Percentiles rank a stretch among this genome's conserved stretches.
Evolutionary conservation across 2,888 invertebrate species (phyloP).

Genomic region (Mamestra brassicae): DNA sequence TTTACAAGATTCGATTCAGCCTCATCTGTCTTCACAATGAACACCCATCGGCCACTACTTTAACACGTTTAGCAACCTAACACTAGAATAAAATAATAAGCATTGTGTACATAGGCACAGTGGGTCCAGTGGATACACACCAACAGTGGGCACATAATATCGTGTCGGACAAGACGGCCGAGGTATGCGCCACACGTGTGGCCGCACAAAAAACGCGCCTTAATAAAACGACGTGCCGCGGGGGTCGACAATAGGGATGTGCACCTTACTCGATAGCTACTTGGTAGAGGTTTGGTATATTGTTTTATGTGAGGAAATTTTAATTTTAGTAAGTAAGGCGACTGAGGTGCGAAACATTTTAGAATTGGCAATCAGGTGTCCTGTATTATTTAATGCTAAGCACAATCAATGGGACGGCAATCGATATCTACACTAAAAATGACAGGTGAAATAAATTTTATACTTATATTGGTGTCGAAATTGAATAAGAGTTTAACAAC

Average conservation of each 20-base stretch:
- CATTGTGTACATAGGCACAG: constrained; percentile 49
- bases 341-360: no score
- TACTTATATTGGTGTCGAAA: no score
- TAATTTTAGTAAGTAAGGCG: no score
- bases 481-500: background rate
- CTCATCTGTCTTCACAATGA: background rate
- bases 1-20: background rate
- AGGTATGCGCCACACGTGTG: constrained; percentile 88
- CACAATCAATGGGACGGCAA: no score
- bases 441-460: no score
- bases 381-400: no score
- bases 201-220: constrained; percentile 88
- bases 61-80: background rate
- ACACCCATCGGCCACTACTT: background rate
- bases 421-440: no score
- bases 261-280: constrained; percentile 39
- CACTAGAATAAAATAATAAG: constrained; percentile 50
- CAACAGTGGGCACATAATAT: constrained; percentile 52
- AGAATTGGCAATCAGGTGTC: no score
- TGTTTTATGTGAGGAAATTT: background rate
- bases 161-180: constrained; percentile 71
- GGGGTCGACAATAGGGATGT: constrained; percentile 79
- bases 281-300: background rate
- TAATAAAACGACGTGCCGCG: constrained; percentile 88
- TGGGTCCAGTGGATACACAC: constrained; percentile 27